Base-by-base conservation (phyloP, 2,888 invertebrate species). In the Buathra laborator region DNA sequence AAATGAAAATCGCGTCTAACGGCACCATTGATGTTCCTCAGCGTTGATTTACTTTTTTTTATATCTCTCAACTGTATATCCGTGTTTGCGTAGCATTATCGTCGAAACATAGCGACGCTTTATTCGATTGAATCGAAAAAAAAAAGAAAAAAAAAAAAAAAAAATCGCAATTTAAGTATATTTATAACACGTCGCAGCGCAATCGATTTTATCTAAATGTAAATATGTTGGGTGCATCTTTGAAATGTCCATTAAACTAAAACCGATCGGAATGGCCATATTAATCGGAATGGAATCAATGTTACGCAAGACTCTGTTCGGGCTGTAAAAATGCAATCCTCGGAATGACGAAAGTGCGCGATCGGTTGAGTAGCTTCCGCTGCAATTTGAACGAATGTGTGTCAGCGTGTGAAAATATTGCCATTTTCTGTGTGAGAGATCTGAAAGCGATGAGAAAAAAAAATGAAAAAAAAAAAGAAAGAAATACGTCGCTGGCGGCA, bases 21-120 rank as follows among this genome's bases (percentile, higher is more conserved):
- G 43, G 76, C 80, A 66, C 71, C 37, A 37, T 71, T 44, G 76
- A 84, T 80, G 80, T 84, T 84, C 66, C 79, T 80, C 75, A 24
- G 48, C 37, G 46, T 53, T 48, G 19, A 62, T 53, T 71, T n/a
- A 16, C 59, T 37, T 56, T 67, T 24, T 48, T 43, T 48, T 29
- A 51, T 56, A 24, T 56, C 51, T 62, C 32, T 32, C 66, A 12
- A 5, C 48, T 74, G 14, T 62, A n/a, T 56, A 72, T 72, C 14
- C 56, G 53, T 44, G 44, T 72, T 72, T n/a, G 59, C 72, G 43
- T 46, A 72, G 51, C n/a, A 24, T 59, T 56, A 72, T 59, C 44
- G 24, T 72, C 56, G n/a, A 59, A 59, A 12, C 19, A 9, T 56
- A 24, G 24, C 56, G 4, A 24, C 37, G 12, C 56, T 19, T 53